These are phyloP conservation scores for Gallinago media DNA, from an alignment of 2,113 vertebrate species.

Conservation along the genomic window DNA sequence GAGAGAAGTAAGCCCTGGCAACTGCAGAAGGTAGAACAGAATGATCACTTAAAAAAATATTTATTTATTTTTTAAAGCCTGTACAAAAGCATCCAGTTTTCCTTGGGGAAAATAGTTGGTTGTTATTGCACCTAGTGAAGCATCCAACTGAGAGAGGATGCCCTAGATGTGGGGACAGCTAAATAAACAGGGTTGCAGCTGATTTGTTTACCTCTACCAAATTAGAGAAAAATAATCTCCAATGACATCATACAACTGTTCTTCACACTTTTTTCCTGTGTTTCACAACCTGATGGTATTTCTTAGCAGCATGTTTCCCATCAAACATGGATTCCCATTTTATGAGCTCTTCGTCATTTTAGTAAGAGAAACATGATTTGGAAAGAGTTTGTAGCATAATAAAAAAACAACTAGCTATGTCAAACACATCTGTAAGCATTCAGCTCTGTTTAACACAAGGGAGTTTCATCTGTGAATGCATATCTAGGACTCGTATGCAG, in stretches of 20 bases:
- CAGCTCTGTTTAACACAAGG: background rate
- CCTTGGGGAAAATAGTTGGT: background rate
- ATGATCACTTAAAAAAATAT: background rate
- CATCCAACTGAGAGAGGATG: background rate
- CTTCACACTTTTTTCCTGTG: background rate
- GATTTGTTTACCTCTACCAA: background rate
- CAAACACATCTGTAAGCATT: conserved; percentile 6
- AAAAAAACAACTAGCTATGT: background rate
- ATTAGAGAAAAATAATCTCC: background rate
- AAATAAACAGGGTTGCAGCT: background rate
- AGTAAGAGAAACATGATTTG: background rate
- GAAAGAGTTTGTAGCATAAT: background rate
- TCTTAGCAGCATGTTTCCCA: background rate
- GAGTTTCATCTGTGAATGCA: background rate
- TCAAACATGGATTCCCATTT: background rate
- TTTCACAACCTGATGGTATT: background rate
- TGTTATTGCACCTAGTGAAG: background rate
- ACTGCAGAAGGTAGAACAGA: background rate
- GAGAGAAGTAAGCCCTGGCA: background rate
- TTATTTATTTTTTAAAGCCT: background rate
- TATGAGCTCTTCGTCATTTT: conserved; percentile 1
- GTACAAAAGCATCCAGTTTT: background rate
- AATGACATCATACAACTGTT: background rate
- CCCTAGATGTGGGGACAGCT: background rate
- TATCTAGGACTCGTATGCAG: background rate